Conservation (phyloP, 2,113 vertebrate species). For the Ondatra zibethicus region DNA sequence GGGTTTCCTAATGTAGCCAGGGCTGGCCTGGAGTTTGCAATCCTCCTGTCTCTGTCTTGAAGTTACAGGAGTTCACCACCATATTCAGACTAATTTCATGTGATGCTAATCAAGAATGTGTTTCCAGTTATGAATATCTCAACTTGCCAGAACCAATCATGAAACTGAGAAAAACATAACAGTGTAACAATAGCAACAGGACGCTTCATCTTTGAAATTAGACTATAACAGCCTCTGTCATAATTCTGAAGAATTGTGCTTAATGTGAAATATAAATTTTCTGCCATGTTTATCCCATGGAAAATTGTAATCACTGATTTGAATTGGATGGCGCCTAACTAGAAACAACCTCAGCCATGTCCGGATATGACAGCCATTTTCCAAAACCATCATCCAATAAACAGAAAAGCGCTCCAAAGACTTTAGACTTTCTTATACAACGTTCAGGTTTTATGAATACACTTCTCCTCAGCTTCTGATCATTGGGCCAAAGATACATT, state of each 20-base stretch:
- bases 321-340: slow-evolving; percentile 55
- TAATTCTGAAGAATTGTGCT: slow-evolving; percentile 43
- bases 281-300: slow-evolving; percentile 58
- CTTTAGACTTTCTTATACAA: slow-evolving; percentile 48
- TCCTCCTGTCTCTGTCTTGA: neutral
- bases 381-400: slow-evolving; percentile 68
- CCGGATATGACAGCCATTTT: slow-evolving; percentile 60
- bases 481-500: neutral
- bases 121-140: slow-evolving; percentile 3
- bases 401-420: slow-evolving; percentile 44
- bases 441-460: slow-evolving; percentile 64
- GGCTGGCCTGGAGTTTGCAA: neutral
- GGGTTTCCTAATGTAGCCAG: neutral
- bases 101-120: neutral
- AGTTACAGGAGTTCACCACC: neutral
- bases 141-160: neutral
- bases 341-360: slow-evolving; percentile 40
- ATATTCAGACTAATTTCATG: neutral
- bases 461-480: slow-evolving; percentile 39
- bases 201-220: slow-evolving; percentile 50
- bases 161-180: neutral
- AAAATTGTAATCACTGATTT: slow-evolving; percentile 65
- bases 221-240: neutral
- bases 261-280: slow-evolving; percentile 53
- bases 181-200: neutral